phyloP scores from a whole-genome alignment of 2,888 invertebrate species.

The Allophyes oxyacanthae region DNA sequence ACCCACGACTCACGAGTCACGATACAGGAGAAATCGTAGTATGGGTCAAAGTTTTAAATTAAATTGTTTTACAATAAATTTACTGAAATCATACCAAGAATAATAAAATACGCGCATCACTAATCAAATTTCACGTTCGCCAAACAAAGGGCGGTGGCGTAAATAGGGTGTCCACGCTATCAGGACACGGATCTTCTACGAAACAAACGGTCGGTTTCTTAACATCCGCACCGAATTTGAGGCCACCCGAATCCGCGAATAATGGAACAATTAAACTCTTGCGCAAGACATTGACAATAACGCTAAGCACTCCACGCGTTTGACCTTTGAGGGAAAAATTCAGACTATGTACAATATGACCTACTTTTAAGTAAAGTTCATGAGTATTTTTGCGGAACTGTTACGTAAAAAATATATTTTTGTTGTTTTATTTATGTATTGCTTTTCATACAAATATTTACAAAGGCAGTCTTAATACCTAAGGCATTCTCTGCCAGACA shows the following conservation, averaged over 20 bases:
- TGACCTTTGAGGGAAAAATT: slow-evolving; percentile 43
- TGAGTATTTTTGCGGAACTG: slow-evolving; percentile 7
- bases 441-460: no score
- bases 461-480: no score
- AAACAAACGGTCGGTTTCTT: slow-evolving; percentile 60
- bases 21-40: no score
- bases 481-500: no score
- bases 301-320: slow-evolving; percentile 54
- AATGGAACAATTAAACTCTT: slow-evolving; percentile 72
- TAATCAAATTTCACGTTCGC: slow-evolving; percentile 42
- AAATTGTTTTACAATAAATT: no score
- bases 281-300: slow-evolving; percentile 68
- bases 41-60: no score
- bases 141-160: slow-evolving; percentile 51
- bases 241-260: slow-evolving; percentile 59
- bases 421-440: no score
- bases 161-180: slow-evolving; percentile 58
- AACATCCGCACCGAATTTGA: slow-evolving; percentile 67
- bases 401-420: not conserved
- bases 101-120: slow-evolving; percentile 23
- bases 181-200: slow-evolving; percentile 50
- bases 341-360: slow-evolving; percentile 35
- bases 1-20: no score
- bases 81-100: not conserved
- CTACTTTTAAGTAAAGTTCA: slow-evolving; percentile 42